phyloP scores from a whole-genome alignment of 2,113 vertebrate species.

The Mugil cephalus region DNA sequence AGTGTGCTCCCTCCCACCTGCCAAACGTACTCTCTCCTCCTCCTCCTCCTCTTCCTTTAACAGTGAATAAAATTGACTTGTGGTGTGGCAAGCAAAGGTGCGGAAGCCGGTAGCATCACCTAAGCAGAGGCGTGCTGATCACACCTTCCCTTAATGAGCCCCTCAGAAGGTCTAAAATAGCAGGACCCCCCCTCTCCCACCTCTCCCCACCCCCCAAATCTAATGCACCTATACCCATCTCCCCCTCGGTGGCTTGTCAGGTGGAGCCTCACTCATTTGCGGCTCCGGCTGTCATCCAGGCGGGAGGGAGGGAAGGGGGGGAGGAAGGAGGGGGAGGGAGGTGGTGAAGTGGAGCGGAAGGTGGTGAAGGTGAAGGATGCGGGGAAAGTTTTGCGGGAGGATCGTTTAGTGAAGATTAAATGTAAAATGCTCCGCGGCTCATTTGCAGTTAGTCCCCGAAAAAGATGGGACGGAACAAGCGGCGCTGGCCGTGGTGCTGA shows the following conservation, averaged over 20 bases:
- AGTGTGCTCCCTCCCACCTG: slow-evolving; percentile 57
- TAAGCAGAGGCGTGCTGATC: slow-evolving; percentile 83
- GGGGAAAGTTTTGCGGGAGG: too few relatives aligned
- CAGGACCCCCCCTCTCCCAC: slow-evolving; percentile 38
- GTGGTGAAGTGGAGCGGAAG: slow-evolving; percentile 57
- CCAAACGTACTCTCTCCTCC: slow-evolving; percentile 29
- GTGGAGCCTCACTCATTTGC: slow-evolving; percentile 86
- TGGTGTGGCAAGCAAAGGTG: slow-evolving; percentile 74
- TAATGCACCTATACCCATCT: slow-evolving; percentile 37
- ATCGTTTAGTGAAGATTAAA: too few relatives aligned
- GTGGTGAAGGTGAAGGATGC: slow-evolving; percentile 10
- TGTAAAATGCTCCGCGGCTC: too few relatives aligned
- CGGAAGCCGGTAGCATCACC: slow-evolving; percentile 79
- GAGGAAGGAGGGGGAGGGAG: slow-evolving; percentile 53
- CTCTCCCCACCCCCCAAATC: slow-evolving; percentile 58
- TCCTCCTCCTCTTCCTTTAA: slow-evolving; percentile 72
- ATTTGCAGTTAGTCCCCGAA: too few relatives aligned
- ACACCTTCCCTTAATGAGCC: slow-evolving; percentile 91
- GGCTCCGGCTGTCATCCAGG: slow-evolving; percentile 68
- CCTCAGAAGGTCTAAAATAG: slow-evolving; percentile 88
- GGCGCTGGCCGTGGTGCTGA: too few relatives aligned
- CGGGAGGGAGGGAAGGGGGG: background rate
- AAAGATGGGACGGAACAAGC: too few relatives aligned
- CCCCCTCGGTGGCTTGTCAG: slow-evolving; percentile 79
- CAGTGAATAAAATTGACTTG: slow-evolving; percentile 82